Conservation (phyloP, 2,888 invertebrate genomes). For the Rotaria macrura region DNA sequence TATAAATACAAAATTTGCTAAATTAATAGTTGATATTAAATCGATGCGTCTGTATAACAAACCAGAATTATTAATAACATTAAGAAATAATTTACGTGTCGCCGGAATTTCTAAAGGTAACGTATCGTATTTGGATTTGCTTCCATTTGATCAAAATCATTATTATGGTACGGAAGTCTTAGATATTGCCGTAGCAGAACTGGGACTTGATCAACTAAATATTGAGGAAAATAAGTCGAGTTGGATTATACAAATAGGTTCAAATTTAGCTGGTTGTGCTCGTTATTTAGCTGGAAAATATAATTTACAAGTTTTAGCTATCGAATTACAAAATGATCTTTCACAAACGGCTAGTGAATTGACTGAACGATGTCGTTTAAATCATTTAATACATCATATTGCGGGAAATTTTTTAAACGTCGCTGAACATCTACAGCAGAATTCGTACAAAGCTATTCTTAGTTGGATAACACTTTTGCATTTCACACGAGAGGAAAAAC, state of each 20-base stretch:
- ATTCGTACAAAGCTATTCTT: neutral
- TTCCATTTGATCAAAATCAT: conserved; percentile 1
- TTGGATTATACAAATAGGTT: neutral
- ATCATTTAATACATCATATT: neutral
- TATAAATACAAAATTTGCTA: neutral
- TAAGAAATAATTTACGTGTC: neutral
- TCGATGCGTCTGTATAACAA: conserved; percentile 4
- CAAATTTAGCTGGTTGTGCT: neutral
- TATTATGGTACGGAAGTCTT: neutral
- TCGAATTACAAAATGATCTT: conserved; percentile 4
- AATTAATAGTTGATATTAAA: neutral
- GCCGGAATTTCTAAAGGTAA: neutral
- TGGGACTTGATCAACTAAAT: neutral
- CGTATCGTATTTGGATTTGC: neutral
- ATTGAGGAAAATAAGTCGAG: neutral
- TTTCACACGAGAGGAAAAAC: neutral
- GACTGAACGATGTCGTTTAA: neutral
- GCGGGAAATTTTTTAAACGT: neutral
- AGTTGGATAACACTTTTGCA: neutral
- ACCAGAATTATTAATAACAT: neutral
- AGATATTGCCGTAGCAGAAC: neutral
- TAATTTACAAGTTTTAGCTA: neutral
- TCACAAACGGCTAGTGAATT: neutral
- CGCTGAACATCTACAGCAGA: neutral
- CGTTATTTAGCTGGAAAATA: neutral